Evolutionary conservation across 2,888 invertebrate genomes (phyloP).

Genomic region (Sarcophaga rosellei): DNA sequence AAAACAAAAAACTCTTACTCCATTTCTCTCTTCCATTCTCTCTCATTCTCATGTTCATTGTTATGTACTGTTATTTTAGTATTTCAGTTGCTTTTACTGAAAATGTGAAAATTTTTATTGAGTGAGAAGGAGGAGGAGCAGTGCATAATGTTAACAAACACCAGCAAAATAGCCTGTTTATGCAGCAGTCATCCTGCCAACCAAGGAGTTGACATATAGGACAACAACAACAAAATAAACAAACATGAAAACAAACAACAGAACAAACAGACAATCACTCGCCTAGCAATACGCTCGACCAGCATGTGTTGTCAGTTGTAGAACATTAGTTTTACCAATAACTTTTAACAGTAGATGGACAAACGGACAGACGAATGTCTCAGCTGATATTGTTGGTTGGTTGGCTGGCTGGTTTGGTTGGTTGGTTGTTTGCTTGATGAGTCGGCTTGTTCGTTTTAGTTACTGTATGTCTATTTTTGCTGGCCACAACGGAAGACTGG

Average conservation of each 20-base stretch:
- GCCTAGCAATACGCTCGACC: slow-evolving; percentile 18
- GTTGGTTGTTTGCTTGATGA: slow-evolving; percentile 15
- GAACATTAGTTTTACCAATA: slow-evolving; percentile 66
- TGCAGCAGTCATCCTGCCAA: slow-evolving; percentile 11
- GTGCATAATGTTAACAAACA: slow-evolving; percentile 51
- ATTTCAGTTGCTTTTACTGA: neutral
- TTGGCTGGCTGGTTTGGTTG: slow-evolving; percentile 44
- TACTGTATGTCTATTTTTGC: slow-evolving; percentile 39
- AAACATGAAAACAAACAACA: neutral
- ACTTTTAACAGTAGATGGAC: slow-evolving; percentile 45
- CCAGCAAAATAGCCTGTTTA: slow-evolving; percentile 39
- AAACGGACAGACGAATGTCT: neutral
- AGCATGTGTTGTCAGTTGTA: slow-evolving; percentile 67
- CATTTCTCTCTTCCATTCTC: too few species aligned
- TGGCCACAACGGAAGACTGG: slow-evolving; percentile 58
- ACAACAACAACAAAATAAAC: too few species aligned
- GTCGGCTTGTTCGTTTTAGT: neutral
- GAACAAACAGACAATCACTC: slow-evolving; percentile 6
- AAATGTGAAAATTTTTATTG: neutral
- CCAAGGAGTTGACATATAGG: too few species aligned
- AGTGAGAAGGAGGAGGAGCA: slow-evolving; percentile 8
- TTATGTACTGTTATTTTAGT: slow-evolving; percentile 20
- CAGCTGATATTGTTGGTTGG: slow-evolving; percentile 20
- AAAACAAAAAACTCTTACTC: neutral
- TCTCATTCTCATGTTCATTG: neutral